phyloP scores from a whole-genome alignment of 2,113 vertebrate species.

The Alexandromys fortis region DNA sequence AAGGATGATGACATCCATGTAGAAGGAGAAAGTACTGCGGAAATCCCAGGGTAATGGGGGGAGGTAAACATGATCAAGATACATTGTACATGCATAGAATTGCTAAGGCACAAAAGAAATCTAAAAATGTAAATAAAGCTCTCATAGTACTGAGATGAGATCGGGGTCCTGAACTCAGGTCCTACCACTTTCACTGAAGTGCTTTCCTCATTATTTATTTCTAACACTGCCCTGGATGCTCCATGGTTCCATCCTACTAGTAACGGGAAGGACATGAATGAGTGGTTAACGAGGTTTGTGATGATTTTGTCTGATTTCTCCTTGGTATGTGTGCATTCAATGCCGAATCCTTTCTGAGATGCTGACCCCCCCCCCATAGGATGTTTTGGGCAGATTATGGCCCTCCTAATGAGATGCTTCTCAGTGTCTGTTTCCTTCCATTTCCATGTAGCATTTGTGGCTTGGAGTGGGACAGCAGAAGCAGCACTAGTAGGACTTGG shows the following conservation, averaged over 20 bases:
- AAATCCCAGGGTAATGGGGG: background rate
- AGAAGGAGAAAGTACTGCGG: background rate
- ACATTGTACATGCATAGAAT: background rate
- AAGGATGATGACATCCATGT: background rate
- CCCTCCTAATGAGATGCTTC: background rate
- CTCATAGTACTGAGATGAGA: background rate
- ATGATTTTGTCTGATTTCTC: background rate
- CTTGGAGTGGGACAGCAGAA: background rate
- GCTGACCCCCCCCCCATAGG: too few relatives aligned
- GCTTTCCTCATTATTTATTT: background rate
- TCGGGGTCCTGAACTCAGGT: background rate
- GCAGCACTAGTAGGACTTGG: background rate
- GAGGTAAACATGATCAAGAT: background rate
- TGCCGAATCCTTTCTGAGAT: background rate
- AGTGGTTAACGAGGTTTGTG: background rate
- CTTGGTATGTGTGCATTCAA: background rate
- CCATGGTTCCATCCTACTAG: background rate
- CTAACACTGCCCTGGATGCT: background rate
- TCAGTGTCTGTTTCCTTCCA: background rate
- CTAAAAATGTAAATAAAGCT: constrained; percentile 2
- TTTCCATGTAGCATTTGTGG: background rate
- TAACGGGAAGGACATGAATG: background rate
- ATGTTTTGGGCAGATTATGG: background rate
- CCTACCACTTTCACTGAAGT: background rate
- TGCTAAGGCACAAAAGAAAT: background rate